Conservation (phyloP, 2,888 invertebrate genomes). For the Nipponacmea schrenckii region DNA sequence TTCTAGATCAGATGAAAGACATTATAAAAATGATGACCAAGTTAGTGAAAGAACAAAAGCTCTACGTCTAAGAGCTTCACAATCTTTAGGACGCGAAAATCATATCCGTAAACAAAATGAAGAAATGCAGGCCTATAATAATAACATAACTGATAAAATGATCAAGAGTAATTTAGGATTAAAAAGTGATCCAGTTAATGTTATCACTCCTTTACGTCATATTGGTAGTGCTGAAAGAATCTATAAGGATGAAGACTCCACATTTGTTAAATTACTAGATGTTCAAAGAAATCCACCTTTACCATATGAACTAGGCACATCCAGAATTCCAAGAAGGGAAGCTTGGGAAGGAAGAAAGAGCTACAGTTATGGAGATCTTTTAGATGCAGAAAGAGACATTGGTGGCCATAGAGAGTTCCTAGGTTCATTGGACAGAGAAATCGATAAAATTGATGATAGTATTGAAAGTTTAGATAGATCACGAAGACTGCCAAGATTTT, state of each 20-base stretch:
- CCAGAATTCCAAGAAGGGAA: slow-evolving; percentile 29
- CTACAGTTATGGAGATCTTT: not conserved
- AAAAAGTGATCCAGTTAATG: not conserved
- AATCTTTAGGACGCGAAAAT: not conserved
- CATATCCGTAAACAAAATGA: not conserved
- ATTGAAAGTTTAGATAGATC: not conserved
- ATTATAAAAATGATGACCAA: not conserved
- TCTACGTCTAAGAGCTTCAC: not conserved
- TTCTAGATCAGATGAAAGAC: not conserved
- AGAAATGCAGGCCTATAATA: slow-evolving; percentile 2
- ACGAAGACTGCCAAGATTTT: not conserved
- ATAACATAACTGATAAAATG: not conserved
- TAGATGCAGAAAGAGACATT: not conserved
- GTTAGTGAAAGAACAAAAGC: slow-evolving; percentile 4
- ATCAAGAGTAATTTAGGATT: not conserved
- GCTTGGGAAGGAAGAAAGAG: slow-evolving; percentile 35
- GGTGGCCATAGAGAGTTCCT: not conserved
- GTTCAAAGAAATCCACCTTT: not conserved
- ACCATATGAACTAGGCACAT: slow-evolving; percentile 1
- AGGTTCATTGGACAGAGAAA: not conserved
- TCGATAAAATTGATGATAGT: not conserved
- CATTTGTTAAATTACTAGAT: not conserved
- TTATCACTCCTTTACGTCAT: not conserved
- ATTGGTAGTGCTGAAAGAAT: not conserved
- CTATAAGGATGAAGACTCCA: not conserved